A percentile compares a stretch with the other conserved stretches of the same genome.
phyloP scores from a whole-genome alignment of 1,140 invertebrate genomes.

The Chironomus striatipennis region DNA sequence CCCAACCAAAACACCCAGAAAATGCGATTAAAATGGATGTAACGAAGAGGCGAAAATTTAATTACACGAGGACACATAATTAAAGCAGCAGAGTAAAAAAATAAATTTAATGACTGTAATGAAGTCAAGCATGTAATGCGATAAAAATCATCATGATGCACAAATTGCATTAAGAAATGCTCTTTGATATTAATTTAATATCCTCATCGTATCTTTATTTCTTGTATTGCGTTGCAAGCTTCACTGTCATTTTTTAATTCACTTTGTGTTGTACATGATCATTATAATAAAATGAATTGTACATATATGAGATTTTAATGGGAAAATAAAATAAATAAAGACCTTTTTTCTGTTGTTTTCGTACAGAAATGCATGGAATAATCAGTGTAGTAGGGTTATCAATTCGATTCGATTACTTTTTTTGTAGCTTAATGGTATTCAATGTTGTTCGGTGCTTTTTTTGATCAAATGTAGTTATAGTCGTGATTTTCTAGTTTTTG shows the following conservation, averaged over 20 bases:
- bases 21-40: slow-evolving; percentile 4
- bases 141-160: slow-evolving; percentile 21
- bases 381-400: too few species aligned
- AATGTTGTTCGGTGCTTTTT: too few species aligned
- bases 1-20: too few species aligned
- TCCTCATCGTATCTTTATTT: too few species aligned
- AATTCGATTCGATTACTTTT: too few species aligned
- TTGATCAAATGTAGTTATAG: too few species aligned
- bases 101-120: slow-evolving; percentile 23
- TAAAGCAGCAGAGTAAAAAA: slow-evolving; percentile 21
- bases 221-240: too few species aligned
- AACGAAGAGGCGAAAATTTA: background rate
- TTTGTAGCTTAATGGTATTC: too few species aligned
- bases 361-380: too few species aligned
- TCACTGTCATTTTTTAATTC: too few species aligned
- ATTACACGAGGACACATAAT: slow-evolving; percentile 11
- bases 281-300: background rate
- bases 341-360: too few species aligned
- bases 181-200: background rate
- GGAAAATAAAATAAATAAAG: background rate
- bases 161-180: slow-evolving; percentile 20
- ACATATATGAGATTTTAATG: background rate
- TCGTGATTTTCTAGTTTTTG: too few species aligned
- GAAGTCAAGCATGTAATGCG: slow-evolving; percentile 14
- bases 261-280: background rate